Conservation (phyloP, 1,140 invertebrate species). For the Ooceraea biroi region DNA sequence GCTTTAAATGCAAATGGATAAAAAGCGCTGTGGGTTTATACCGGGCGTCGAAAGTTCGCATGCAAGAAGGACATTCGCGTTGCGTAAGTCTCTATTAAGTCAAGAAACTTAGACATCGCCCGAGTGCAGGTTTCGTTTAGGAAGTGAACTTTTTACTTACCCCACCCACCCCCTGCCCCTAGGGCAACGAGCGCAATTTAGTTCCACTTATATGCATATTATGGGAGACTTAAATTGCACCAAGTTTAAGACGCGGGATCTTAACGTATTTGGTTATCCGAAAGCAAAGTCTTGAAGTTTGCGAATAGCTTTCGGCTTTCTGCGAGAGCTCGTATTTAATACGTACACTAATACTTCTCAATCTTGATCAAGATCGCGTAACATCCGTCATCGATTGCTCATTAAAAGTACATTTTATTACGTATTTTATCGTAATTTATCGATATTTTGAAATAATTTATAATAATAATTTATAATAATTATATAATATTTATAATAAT, state of each 20-base stretch:
- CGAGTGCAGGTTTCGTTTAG: constrained; percentile 23
- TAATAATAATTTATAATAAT: too few relatives aligned
- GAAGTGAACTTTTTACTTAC: constrained; percentile 67
- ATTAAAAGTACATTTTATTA: not conserved
- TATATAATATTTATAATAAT: too few relatives aligned
- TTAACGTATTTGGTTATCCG: constrained; percentile 46
- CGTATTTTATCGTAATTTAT: constrained; percentile 8
- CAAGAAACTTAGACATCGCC: constrained; percentile 50
- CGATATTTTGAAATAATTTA: constrained; percentile 7
- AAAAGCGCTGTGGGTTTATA: constrained; percentile 41
- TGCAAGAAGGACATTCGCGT: constrained; percentile 36
- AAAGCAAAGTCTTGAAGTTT: constrained; percentile 45
- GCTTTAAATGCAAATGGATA: constrained; percentile 56
- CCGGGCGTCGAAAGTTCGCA: constrained; percentile 28
- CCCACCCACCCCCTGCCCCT: not conserved
- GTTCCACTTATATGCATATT: constrained; percentile 55
- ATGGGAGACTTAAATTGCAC: constrained; percentile 42
- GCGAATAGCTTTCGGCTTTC: constrained; percentile 31
- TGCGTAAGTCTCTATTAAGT: constrained; percentile 48
- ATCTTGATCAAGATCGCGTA: not conserved
- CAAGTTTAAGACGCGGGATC: constrained; percentile 43
- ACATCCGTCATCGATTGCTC: not conserved
- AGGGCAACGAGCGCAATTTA: constrained; percentile 38
- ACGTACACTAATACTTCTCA: not conserved
- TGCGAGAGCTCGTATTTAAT: constrained; percentile 3